Base-by-base conservation (phyloP, 2,797 vertebrate species). In the Sebastes hubbsi region DNA sequence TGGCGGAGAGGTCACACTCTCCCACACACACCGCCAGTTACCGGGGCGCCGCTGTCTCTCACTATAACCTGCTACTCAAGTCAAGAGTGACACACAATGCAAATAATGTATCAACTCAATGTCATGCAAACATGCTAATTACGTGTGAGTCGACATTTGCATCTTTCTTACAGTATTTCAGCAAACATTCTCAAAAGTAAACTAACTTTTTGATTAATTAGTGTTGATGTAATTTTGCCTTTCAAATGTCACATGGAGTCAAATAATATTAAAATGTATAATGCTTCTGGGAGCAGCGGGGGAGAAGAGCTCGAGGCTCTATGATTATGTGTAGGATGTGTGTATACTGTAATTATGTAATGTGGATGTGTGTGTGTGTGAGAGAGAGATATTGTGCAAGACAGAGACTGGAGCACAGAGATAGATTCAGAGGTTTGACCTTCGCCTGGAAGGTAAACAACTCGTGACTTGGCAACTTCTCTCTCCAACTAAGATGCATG, bases 381-480 rank as follows among this genome's bases (percentile, higher is more conserved):
- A 1, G 46, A 12, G 36, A 36, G 36, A 38, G 8, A 60, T 56
- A 20, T 25, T 78, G 65, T 73, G 29, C 72, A 36, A 46, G 22
- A 78, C 22, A 18, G 52, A 73, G 52, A 73, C 27, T 46, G 20
- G 38, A 32, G 25, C 24, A 58, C 25, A 72, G 54, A 75, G 38
- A 73, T 36, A 22, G 61, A 76, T 75, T 72, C n/a, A 63, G 36
- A 56, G 27, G 25, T 69, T 63, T 81, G 81, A 87, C 78, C 81
- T 89, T 81, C 29, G 74, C 27, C 60, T 84, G 11, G 54, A 89
- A 84, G 86, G 80, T 88, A 91, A 91, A 90, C 84, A 90, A 83
- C 77, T 90, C 78, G 76, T 90, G 82, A 90, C 87, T 89, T 88
- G 83, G 87, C 88, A 87, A 74, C 77, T 67, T 80, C 49, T 77